These are phyloP conservation scores for Brachionus rubens DNA, from an alignment of 1,140 invertebrate genomes.

Conservation along the genomic window DNA sequence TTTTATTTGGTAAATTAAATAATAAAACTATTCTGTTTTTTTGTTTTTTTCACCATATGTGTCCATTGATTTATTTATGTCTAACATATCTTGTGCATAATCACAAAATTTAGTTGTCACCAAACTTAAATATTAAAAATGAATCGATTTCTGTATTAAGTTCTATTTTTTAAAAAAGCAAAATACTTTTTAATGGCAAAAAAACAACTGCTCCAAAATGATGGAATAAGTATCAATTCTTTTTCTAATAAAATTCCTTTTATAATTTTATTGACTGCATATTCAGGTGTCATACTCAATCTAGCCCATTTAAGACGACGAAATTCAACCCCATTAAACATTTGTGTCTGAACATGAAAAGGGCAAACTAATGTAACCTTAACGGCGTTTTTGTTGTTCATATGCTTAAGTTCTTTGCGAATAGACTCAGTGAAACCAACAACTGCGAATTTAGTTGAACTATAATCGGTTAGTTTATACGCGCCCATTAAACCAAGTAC, in stretches of 20 bases:
- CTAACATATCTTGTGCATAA: not conserved
- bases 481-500: slow-evolving; percentile 20
- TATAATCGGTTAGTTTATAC: slow-evolving; percentile 27
- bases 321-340: slow-evolving; percentile 38
- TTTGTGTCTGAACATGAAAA: slow-evolving; percentile 10
- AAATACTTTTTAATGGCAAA: slow-evolving; percentile 10
- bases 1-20: too few relatives aligned
- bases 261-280: slow-evolving; percentile 6
- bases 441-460: slow-evolving; percentile 42
- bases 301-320: slow-evolving; percentile 17
- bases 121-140: not conserved
- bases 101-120: slow-evolving; percentile 16
- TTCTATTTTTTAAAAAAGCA: not conserved
- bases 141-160: not conserved
- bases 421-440: slow-evolving; percentile 38
- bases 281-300: slow-evolving; percentile 17
- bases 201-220: slow-evolving; percentile 9
- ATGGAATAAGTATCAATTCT: slow-evolving; percentile 20
- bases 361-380: slow-evolving; percentile 17
- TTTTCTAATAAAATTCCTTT: slow-evolving; percentile 37
- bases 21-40: too few relatives aligned
- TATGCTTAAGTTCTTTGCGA: not conserved
- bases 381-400: not conserved
- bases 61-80: too few relatives aligned
- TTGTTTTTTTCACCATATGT: too few relatives aligned